Base-by-base conservation (phyloP, 2,888 invertebrate genomes). In the Oegoconia quadripuncta region DNA sequence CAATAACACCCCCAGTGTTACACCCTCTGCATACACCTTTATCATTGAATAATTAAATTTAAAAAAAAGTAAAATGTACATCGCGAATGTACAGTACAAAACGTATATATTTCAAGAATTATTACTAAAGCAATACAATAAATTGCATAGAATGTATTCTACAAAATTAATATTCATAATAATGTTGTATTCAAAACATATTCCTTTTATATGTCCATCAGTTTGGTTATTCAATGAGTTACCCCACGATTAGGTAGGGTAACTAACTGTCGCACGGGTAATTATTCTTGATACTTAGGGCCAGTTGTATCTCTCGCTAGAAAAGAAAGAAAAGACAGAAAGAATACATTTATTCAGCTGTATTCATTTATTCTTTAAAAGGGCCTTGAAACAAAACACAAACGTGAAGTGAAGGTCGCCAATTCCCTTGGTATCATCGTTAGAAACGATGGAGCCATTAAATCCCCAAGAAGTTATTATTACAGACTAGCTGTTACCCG, bases 131-230 rank as follows among this genome's bases (percentile, higher is more conserved):
- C n/a, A 50, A 52, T 56, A 52, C 52, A 52, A 53, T 50, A 47
- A 52, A 44, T 46, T 40, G 34, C 67, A 69, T 70, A 60, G 65
- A 64, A 68, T 65, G 66, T 74, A 71, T 68, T 62, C n/a, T n/a
- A n/a, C n/a, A 69, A 75, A 81, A 83, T 83, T 80, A 83, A 80
- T 82, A 83, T 82, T 78, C 79, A 80, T 73, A 63, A 34, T 58
- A n/a, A n/a, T n/a, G n/a, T n/a, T n/a, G 64, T 64, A 68, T 76
- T 67, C 65, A 74, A 67, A 66, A 66, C 66, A 72, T 65, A 68
- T 73, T 74, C 74, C 74, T 73, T 79, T 84, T 74, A 79, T 60
- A 56, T 73, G 83, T 83, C 84, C 79, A 70, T 84, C 84, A 84
- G 59, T 14, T 13, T 48, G 4, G n/a, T 25, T 11, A 3, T 4